These are phyloP conservation scores for Zoanthus sociatus DNA, from an alignment of 92 coral and sea anemone genomes.

Conservation along the genomic window DNA sequence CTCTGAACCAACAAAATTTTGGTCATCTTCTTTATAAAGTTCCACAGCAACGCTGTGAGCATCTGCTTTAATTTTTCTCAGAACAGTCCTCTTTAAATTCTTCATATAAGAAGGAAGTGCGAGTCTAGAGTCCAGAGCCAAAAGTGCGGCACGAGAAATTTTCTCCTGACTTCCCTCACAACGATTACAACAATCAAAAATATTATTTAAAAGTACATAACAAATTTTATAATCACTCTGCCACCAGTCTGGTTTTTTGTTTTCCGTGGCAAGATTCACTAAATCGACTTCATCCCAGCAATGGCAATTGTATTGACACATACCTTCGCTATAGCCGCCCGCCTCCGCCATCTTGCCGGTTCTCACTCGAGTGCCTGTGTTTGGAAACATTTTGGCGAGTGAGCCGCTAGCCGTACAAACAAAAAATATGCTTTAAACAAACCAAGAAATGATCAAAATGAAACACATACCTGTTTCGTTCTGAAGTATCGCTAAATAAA, in stretches of 20 bases:
- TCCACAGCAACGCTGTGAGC: neutral
- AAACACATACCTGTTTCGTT: slow-evolving; percentile 13
- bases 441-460: neutral
- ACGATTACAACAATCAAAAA: slow-evolving; percentile 7
- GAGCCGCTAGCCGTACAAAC: slow-evolving; percentile 2
- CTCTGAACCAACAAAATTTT: neutral
- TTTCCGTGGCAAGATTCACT: neutral
- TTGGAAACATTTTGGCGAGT: neutral
- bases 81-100: slow-evolving; percentile 3
- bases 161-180: slow-evolving; percentile 12
- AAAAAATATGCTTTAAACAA: slow-evolving; percentile 14
- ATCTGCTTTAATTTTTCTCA: neutral
- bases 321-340: neutral
- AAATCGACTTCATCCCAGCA: slow-evolving; percentile 2
- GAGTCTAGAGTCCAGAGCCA: slow-evolving; percentile 9
- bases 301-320: neutral
- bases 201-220: neutral
- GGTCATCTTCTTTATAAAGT: neutral
- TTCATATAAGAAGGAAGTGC: slow-evolving; percentile 4
- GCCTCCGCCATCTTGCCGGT: slow-evolving; percentile 9
- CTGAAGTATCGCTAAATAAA: neutral
- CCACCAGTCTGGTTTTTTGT: slow-evolving; percentile 7
- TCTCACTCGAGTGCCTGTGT: slow-evolving; percentile 4
- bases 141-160: slow-evolving; percentile 1
- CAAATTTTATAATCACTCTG: neutral